Conservation (phyloP, 2,113 vertebrate species). For the Anolis carolinensis region DNA sequence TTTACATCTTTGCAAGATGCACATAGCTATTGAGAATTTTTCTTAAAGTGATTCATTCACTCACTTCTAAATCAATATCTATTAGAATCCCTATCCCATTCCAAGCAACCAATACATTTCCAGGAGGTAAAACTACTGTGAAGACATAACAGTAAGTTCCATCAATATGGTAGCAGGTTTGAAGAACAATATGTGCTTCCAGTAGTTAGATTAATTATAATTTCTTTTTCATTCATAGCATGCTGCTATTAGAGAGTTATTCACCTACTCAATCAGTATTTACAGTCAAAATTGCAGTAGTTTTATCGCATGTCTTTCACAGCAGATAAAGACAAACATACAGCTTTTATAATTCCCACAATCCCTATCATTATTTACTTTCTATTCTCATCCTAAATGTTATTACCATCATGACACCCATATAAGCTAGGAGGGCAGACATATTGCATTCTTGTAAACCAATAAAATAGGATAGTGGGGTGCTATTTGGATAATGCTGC, state of each 20-base stretch:
- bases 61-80: too few relatives aligned
- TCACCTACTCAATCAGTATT: slow-evolving; percentile 27
- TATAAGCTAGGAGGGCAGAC: slow-evolving; percentile 65
- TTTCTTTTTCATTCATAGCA: not conserved
- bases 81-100: not conserved
- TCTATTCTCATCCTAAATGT: slow-evolving; percentile 66
- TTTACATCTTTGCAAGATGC: rapidly evolving
- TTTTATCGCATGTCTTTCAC: slow-evolving; percentile 17
- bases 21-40: not conserved
- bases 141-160: not conserved
- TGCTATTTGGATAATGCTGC: slow-evolving; percentile 62
- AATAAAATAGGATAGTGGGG: slow-evolving; percentile 70
- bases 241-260: not conserved
- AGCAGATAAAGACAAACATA: slow-evolving; percentile 10
- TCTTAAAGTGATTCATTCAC: too few relatives aligned
- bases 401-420: slow-evolving; percentile 65
- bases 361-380: slow-evolving; percentile 54
- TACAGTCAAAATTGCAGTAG: not conserved
- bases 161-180: not conserved
- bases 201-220: not conserved
- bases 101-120: not conserved
- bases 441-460: slow-evolving; percentile 52
- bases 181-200: not conserved
- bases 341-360: slow-evolving; percentile 56
- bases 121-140: not conserved